phyloP scores from a whole-genome alignment of 2,797 vertebrate genomes.

The Manis pentadactyla region DNA sequence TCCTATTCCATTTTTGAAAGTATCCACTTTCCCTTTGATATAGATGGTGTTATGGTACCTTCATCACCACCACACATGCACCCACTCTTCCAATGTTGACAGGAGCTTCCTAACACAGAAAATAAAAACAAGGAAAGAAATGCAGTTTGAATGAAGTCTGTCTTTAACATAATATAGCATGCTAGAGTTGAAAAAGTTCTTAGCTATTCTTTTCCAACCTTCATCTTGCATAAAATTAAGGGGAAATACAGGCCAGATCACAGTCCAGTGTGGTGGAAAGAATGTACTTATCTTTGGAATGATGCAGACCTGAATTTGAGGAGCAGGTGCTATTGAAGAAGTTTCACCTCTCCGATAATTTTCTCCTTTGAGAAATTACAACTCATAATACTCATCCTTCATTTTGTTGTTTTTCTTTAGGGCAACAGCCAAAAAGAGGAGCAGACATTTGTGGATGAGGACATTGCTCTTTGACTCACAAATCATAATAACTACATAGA shows the following conservation, averaged over 20 bases:
- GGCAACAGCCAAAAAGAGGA: neutral
- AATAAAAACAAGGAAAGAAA: neutral
- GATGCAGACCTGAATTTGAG: neutral
- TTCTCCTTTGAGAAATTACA: constrained; percentile 40
- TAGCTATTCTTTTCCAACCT: neutral
- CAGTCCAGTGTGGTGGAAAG: neutral
- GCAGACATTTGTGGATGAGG: neutral
- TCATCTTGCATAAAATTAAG: neutral
- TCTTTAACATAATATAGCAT: neutral
- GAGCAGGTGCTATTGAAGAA: neutral
- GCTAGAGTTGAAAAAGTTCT: neutral
- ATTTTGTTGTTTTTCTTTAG: neutral
- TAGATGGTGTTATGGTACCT: constrained; percentile 90
- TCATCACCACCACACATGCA: constrained; percentile 96
- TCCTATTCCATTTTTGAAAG: constrained; percentile 20
- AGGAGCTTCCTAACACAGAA: constrained; percentile 92
- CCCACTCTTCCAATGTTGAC: constrained; percentile 97
- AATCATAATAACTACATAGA: neutral
- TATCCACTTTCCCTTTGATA: neutral
- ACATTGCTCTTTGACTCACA: neutral
- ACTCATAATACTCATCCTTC: neutral
- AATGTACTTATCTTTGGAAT: neutral
- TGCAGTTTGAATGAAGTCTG: neutral
- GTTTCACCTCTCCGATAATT: neutral
- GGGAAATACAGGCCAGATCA: neutral